Base-by-base conservation (phyloP, 1,140 invertebrate species). In the Globodera ellingtonae region DNA sequence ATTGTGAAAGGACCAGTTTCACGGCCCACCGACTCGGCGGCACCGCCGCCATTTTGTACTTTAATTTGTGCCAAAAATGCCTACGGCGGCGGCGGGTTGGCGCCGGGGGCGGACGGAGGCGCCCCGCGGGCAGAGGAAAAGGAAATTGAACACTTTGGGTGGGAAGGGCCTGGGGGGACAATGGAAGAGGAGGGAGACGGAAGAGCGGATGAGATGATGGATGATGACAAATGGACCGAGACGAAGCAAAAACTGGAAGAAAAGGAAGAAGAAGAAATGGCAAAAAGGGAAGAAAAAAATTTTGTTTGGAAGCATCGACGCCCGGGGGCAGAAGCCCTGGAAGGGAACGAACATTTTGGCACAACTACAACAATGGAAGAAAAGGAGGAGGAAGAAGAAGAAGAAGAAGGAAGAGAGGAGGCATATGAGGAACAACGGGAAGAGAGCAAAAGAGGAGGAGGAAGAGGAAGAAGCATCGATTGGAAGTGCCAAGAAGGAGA, bases 291-390 rank as follows among this genome's bases (percentile, higher is more conserved):
- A 75, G 35, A 35, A 56, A 24, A 62, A 21, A 2, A 35, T 3
- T 35, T 35, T 35, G 35, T 35, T 35, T 35, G 35, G 69, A 70
- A 69, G 79, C 21, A 48, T 35, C 59, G 35, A 24, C 24, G 35
- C 47, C 48, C 15, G 65, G 24, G 50, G 24, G 44, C 52, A 66
- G 79, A 81, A 35, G 35, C 2, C 35, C 1, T 3, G 35, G 35
- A 80, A 62, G 76, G 13, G 46, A 81, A n/a, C 21, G 79, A 13
- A 80, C 62, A 50, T 18, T 75, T 52, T 73, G 52, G 9, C 35
- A 75, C 5, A 52, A 75, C 13, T 24, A 76, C 52, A 77, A 65
- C 21, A 6, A 13, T 48, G 44, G 67, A 67, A 44, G 46, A 66
- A 15, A 18, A 76, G 15, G n/a, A 66, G 10, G 21, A 13, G 44